phyloP scores from a whole-genome alignment of 1,140 invertebrate genomes.

The Lepidurus packardi region DNA sequence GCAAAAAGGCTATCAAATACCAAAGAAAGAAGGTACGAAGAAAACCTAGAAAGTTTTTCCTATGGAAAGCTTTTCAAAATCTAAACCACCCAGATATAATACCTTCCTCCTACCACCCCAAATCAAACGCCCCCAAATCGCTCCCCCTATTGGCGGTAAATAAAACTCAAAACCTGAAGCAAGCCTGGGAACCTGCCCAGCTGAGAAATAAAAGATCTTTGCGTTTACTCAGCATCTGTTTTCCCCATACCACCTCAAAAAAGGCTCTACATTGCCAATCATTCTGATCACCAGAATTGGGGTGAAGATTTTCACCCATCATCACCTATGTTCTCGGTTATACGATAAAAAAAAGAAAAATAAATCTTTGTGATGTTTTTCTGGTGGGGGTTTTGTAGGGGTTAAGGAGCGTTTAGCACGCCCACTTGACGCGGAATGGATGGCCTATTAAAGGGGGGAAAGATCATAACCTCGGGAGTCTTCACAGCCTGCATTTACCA shows the following conservation, averaged over 20 bases:
- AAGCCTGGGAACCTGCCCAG: neutral
- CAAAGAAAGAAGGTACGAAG: neutral
- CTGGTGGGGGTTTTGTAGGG: neutral
- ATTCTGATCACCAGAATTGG: neutral
- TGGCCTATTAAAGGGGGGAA: neutral
- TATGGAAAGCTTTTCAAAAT: neutral
- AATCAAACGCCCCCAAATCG: neutral
- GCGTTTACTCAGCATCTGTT: constrained; percentile 8
- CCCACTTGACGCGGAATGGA: constrained; percentile 14
- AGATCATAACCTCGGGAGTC: constrained; percentile 11
- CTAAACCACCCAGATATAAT: neutral
- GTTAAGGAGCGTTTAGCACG: constrained; percentile 16
- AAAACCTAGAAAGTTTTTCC: neutral
- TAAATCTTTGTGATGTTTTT: too few species aligned
- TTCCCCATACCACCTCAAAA: neutral
- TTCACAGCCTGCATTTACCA: neutral
- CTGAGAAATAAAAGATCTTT: constrained; percentile 19
- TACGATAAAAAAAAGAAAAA: too few species aligned
- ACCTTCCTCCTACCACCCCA: neutral
- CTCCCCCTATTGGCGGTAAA: neutral
- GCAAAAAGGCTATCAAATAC: neutral
- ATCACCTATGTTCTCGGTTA: neutral
- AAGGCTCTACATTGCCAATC: neutral
- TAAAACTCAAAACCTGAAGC: neutral
- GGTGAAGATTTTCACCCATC: neutral